Conservation (phyloP, 2,113 vertebrate species). For the Gymnocephalus cernua region DNA sequence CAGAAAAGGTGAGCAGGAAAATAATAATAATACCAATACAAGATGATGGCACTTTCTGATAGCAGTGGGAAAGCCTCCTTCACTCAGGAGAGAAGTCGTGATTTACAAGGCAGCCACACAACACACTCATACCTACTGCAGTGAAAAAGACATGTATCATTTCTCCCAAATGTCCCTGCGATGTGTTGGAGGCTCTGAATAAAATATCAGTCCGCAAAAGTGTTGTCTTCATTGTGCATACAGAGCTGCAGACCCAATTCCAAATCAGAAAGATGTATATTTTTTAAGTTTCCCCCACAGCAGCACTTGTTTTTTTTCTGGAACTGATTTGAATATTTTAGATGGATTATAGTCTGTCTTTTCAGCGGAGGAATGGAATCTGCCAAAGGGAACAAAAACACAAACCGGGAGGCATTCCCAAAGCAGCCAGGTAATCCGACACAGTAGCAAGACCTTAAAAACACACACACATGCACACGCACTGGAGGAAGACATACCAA, state of each 20-base stretch:
- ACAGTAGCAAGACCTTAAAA: conserved; percentile 65
- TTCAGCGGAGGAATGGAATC: conserved; percentile 39
- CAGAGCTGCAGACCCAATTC: conserved; percentile 58
- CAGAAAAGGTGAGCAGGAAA: conserved; percentile 6
- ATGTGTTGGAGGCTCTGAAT: conserved; percentile 61
- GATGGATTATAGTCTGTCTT: conserved; percentile 51
- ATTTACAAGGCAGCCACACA: conserved; percentile 55
- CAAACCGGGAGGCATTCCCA: conserved; percentile 59
- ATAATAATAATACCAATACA: conserved; percentile 26
- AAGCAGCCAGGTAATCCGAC: conserved; percentile 74
- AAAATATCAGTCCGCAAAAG: conserved; percentile 62
- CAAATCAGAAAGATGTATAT: conserved; percentile 61
- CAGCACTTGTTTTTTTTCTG: neutral
- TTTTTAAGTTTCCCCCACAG: conserved; percentile 32
- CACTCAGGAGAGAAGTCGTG: conserved; percentile 34
- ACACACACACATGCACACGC: conserved; percentile 10
- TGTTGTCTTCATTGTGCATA: conserved; percentile 46
- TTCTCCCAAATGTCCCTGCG: conserved; percentile 63
- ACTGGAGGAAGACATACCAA: conserved; percentile 27
- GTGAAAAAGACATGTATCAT: conserved; percentile 64
- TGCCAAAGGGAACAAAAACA: conserved; percentile 55
- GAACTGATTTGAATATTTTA: conserved; percentile 67
- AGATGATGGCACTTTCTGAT: conserved; percentile 20
- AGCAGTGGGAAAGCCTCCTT: conserved; percentile 31
- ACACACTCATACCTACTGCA: conserved; percentile 52